A percentile compares a stretch with the other conserved stretches of the same genome.
These are phyloP conservation scores for Dysmachus trigonus DNA, from an alignment of 2,888 invertebrate species.

Conservation along the genomic window DNA sequence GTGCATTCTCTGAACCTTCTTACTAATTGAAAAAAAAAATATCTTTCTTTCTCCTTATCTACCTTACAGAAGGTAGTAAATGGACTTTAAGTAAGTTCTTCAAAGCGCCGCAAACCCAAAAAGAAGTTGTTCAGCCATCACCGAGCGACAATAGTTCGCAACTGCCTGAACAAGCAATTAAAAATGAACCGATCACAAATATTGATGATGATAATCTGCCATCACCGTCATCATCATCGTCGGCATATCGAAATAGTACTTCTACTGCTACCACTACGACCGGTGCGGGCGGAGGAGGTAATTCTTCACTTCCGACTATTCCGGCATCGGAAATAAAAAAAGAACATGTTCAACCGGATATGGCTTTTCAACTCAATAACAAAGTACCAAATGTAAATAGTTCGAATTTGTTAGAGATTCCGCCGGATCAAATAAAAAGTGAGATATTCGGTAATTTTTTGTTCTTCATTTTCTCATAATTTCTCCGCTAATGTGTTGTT, in stretches of 20 bases:
- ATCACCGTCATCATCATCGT: slow-evolving; percentile 38
- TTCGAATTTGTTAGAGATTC: slow-evolving; percentile 44
- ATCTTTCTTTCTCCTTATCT: background rate
- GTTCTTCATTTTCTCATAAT: background rate
- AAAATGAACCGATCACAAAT: slow-evolving; percentile 56
- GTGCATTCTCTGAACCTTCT: background rate
- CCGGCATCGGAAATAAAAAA: slow-evolving; percentile 58
- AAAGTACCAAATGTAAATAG: slow-evolving; percentile 24
- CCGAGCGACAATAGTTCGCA: slow-evolving; percentile 39
- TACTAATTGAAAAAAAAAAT: background rate
- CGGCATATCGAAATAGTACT: slow-evolving; percentile 50
- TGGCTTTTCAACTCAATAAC: slow-evolving; percentile 6
- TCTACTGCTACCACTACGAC: background rate
- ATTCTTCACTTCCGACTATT: slow-evolving; percentile 46
- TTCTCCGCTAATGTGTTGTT: background rate
- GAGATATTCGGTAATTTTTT: slow-evolving; percentile 53
- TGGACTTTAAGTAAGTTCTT: slow-evolving; percentile 50
- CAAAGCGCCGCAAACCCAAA: slow-evolving; percentile 44
- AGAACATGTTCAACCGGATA: slow-evolving; percentile 51
- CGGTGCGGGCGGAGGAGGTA: background rate
- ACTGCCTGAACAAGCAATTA: slow-evolving; percentile 50
- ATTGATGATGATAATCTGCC: slow-evolving; percentile 55
- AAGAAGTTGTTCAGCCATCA: slow-evolving; percentile 43
- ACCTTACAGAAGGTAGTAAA: slow-evolving; percentile 45
- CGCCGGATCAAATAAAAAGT: slow-evolving; percentile 60